Evolutionary conservation across 2,113 vertebrate genomes (phyloP), one percentile per base, ranked within the genome.

Genomic region (Geothlypis trichas): DNA sequence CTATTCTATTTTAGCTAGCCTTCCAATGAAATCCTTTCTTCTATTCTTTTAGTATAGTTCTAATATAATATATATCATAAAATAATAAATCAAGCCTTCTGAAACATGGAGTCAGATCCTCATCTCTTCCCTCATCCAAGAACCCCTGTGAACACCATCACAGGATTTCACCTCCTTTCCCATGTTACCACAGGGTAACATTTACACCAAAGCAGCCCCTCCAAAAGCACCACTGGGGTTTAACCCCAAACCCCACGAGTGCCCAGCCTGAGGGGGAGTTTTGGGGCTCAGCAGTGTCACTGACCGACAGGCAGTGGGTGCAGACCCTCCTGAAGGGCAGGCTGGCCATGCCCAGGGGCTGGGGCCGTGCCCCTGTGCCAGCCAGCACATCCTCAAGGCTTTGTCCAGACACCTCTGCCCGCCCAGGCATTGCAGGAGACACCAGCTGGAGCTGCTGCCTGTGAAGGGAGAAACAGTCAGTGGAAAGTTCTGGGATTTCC

Each of bases 401-500:
- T 42, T 30, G 54, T 58, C 83, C 77, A 1, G n/a, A 30, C 42
- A 84, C 78, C 69, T 97, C 96, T 83, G 89, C 72, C 0, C 69
- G 65, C 13, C 94, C 44, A 0, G 95, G 86, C 20, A 6, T 9
- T 4, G 77, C 91, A 77, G 91, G 77, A 42, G 95, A 90, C 69
- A 71, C 28, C 28, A 98, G 68, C 58, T 95, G 81, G 49, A 98
- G 95, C 35, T 95, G 69, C 62, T 98, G 98, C 79, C 98, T 98
- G 92, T 22, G 55, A 44, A 91, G 62, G 37, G 22, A 93, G 59
- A 74, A 89, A 78, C 15, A 47, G 5, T 7, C 37, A 14, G 1
- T 2, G 14, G 72, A 11, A 84, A 59, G 37, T 1, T 68, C 37
- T 19, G 14, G 33, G 18, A 23, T 91, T 83, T 46, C 35, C 33